Base-by-base conservation (phyloP, 2,888 invertebrate genomes). In the Synanthedon andrenaeformis region DNA sequence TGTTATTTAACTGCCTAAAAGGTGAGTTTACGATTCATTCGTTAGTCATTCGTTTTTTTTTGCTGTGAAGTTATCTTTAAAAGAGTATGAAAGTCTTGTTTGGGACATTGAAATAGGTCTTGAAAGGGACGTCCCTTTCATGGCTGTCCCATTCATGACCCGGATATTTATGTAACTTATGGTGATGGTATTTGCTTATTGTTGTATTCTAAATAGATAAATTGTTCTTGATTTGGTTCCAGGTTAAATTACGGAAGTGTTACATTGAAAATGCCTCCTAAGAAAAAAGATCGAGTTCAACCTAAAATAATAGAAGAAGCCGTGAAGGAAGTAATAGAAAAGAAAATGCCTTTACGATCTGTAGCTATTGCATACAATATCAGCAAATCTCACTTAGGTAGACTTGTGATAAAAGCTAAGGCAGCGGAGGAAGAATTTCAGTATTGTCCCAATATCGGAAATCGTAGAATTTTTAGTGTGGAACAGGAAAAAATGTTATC, bases 61-160 rank as follows among this genome's bases (percentile, higher is more conserved):
- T 51, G 51, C 51, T 51, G 6, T 51, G 51, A 51, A 23, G 35
- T 51, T 51, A 51, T 51, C 23, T 51, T 51, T 13, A 8, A 51
- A 51, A 51, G 13, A 23, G 51, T 23, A 51, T 8, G 13, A 13
- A 51, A 51, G 51, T 51, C 51, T 12, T 51, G 28, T 19, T 51
- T 51, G 41, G 51, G 51, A 35, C 51, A 51, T 12, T 23, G 14
- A 10, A 23, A 51, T 13, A 19, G 13, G 41, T 51, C 41, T 23
- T 51, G 51, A 51, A 23, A 51, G 41, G 51, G 28, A 51, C 51
- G 41, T 51, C 13, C 42, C 42, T 42, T 42, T 42, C 42, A 42
- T 42, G 42, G 13, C 51, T 51, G 3, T 51, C 51, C 5, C 51
- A n/a, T 51, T 51, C 51, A 4, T 51, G 41, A 51, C 41, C 12